Conservation (phyloP, 1,140 invertebrate genomes). For the Dysdera silvatica region DNA sequence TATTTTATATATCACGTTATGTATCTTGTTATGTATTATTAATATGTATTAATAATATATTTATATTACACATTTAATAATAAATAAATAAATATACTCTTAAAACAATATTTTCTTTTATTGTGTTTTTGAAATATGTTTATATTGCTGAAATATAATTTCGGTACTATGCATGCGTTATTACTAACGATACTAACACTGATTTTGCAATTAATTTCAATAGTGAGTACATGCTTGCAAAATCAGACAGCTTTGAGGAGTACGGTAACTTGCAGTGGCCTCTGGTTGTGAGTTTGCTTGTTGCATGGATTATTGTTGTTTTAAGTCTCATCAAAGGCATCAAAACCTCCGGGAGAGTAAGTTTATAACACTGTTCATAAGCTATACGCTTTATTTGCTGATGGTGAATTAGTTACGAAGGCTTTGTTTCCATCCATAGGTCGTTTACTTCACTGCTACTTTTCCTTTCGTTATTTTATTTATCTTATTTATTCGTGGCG, state of each 20-base stretch:
- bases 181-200: too few relatives aligned
- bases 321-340: conserved; percentile 55
- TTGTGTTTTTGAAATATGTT: not conserved
- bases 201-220: conserved; percentile 13
- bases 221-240: conserved; percentile 44
- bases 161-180: not conserved
- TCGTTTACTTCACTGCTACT: conserved; percentile 61
- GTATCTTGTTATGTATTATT: too few relatives aligned
- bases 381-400: not conserved
- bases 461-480: conserved; percentile 60
- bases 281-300: conserved; percentile 55
- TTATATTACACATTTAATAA: too few relatives aligned
- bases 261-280: conserved; percentile 61
- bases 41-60: too few relatives aligned
- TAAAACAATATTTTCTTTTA: not conserved
- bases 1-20: too few relatives aligned
- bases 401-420: not conserved
- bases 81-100: too few relatives aligned
- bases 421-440: conserved; percentile 41
- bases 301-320: conserved; percentile 62
- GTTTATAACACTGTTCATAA: not conserved
- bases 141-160: not conserved
- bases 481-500: conserved; percentile 54
- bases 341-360: conserved; percentile 61
- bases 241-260: conserved; percentile 54